Base-by-base conservation (phyloP, 2,797 vertebrate genomes). In the Semotilus atromaculatus region DNA sequence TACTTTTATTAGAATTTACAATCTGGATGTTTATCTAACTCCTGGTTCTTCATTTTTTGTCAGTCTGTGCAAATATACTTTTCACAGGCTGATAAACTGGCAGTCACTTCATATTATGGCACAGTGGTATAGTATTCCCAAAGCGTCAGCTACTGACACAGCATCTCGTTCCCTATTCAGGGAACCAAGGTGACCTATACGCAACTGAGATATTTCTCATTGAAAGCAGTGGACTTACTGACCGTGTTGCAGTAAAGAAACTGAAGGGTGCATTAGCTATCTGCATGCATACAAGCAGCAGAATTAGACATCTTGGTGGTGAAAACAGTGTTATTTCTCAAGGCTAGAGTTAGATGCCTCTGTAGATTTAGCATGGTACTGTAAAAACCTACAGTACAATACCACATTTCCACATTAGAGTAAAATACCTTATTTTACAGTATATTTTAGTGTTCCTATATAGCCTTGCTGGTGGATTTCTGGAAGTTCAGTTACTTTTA, bases 21-120 rank as follows among this genome's bases (percentile, higher is more conserved):
- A 72, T 72, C 31, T 74, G 45, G 71, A 51, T 51, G 11, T 51
- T 74, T 34, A 73, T 73, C 9, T 21, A 48, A 51, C 45, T 73
- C 6, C 68, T 43, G 38, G 9, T 13, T 73, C 26, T 74, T 21
- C 1, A 21, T 45, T 73, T 11, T 48, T 21, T 21, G 71, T 73
- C n/a, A 51, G 26, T 51, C 18, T 51, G 68, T 45, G 23, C 68
- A 29, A 48, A 43, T 45, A 40, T n/a, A 45, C n/a, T 72, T 26
- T 29, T 29, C 70, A 45, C 26, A 10, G 45, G 5, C 26, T 51
- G 5, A 3, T 21, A 73, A 73, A 73, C 43, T 31, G 14, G 8
- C n/a, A 48, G 16, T 48, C 71, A 48, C 8, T 51, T 73, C 2
- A 0, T 26, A 45, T 29, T 31, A 31, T 34, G 19, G 5, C n/a